A percentile compares a stretch with the other conserved stretches of the same genome.
phyloP scores from a whole-genome alignment of 2,797 vertebrate genomes.

The Paedocypris micromegethes region DNA sequence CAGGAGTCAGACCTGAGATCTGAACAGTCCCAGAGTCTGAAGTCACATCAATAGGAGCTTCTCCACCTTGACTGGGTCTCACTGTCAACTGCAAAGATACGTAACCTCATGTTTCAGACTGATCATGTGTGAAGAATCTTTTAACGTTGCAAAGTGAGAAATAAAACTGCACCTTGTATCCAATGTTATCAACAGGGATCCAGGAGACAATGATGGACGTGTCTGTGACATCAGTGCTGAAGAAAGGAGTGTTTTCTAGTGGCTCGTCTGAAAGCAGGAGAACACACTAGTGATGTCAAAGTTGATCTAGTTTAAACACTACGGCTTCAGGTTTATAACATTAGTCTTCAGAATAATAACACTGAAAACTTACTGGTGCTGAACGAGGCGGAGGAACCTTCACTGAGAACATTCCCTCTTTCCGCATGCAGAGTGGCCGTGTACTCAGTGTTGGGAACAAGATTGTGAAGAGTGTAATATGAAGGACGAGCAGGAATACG shows the following conservation, averaged over 20 bases:
- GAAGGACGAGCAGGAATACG: constrained; percentile 68
- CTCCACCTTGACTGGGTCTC: constrained; percentile 88
- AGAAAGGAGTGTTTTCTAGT: constrained; percentile 76
- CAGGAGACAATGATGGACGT: constrained; percentile 91
- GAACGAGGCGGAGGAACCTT: constrained; percentile 69
- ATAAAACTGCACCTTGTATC: constrained; percentile 80
- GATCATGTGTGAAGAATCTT: constrained; percentile 33
- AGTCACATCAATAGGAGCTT: constrained; percentile 86
- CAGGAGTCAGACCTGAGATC: constrained; percentile 89
- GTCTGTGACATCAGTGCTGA: constrained; percentile 88
- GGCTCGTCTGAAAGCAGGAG: constrained; percentile 63
- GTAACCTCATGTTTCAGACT: no score
- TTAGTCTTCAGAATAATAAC: no score
- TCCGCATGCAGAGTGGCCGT: constrained; percentile 75
- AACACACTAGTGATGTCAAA: neutral
- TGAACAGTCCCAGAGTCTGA: constrained; percentile 89
- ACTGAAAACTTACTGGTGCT: constrained; percentile 77
- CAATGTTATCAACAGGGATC: constrained; percentile 82
- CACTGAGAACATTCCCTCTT: constrained; percentile 74
- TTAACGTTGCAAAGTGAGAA: constrained; percentile 75
- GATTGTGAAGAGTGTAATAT: constrained; percentile 76
- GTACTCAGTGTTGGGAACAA: constrained; percentile 80
- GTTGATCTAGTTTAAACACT: neutral
- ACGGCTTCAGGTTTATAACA: no score
- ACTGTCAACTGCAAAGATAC: constrained; percentile 78